These are phyloP conservation scores for Neopelma chrysocephalum DNA, from an alignment of 2,797 vertebrate genomes.

Conservation along the genomic window DNA sequence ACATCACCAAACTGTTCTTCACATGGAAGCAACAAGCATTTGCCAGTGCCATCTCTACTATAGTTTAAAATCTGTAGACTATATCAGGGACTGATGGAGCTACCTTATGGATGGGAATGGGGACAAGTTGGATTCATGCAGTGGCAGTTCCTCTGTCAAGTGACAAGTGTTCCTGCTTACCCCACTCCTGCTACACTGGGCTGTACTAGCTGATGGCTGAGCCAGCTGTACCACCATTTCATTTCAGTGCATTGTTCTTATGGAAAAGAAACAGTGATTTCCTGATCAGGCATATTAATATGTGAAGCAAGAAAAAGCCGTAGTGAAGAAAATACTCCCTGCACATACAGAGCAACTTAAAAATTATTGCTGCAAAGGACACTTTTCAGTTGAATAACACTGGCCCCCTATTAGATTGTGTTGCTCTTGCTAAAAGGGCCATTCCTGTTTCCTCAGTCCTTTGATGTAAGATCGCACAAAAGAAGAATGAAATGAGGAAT, in stretches of 20 bases:
- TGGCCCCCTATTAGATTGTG: not conserved
- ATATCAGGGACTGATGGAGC: not conserved
- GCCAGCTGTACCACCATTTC: not conserved
- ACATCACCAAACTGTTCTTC: not conserved
- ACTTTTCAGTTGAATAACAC: not conserved
- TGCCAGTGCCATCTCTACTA: not conserved
- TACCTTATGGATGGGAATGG: fast-evolving
- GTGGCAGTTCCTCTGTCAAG: not conserved
- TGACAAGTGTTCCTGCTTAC: not conserved
- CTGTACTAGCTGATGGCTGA: not conserved
- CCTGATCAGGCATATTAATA: not conserved
- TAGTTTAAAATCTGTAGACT: not conserved
- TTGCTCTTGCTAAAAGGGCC: not conserved
- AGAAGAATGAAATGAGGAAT: not conserved
- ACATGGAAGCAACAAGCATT: not conserved
- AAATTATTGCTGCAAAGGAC: not conserved
- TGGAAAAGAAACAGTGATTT: not conserved
- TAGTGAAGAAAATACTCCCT: not conserved
- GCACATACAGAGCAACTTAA: not conserved
- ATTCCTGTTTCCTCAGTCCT: not conserved
- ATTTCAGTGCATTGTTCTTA: not conserved
- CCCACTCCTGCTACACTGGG: not conserved
- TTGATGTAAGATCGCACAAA: not conserved
- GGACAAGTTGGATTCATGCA: not conserved
- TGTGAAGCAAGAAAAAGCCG: not conserved